Percentiles rank a stretch among this genome's conserved stretches.
Conservation (phyloP, 2,888 invertebrate genomes). For the Mongoloraphidia duomilia region DNA sequence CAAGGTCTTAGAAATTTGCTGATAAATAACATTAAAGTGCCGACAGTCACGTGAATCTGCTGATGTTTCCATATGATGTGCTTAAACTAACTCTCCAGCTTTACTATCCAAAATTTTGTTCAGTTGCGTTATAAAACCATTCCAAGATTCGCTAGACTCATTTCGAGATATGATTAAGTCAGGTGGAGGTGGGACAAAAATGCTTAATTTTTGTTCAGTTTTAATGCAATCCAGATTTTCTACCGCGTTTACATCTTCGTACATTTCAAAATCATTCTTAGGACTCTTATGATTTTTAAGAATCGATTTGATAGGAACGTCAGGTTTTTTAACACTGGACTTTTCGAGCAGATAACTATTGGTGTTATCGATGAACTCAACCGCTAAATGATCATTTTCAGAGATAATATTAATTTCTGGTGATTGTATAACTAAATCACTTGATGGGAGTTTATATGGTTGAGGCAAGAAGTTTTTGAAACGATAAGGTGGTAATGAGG, state of each 20-base stretch:
- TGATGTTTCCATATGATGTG: too few relatives aligned
- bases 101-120: constrained; percentile 34
- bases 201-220: constrained; percentile 23
- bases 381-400: constrained; percentile 2
- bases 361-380: neutral
- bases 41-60: too few relatives aligned
- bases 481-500: neutral
- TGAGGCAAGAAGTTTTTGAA: constrained; percentile 1
- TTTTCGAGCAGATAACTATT: too few relatives aligned
- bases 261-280: neutral
- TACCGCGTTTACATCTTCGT: neutral
- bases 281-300: neutral
- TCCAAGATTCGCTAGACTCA: constrained; percentile 34
- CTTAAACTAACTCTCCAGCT: constrained; percentile 32
- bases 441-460: constrained; percentile 5
- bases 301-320: neutral
- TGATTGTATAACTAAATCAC: neutral
- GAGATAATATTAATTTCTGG: constrained; percentile 4
- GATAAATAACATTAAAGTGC: too few relatives aligned
- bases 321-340: neutral
- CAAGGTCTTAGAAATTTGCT: too few relatives aligned
- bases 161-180: constrained; percentile 26
- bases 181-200: constrained; percentile 26
- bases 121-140: constrained; percentile 32
- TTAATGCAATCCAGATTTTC: neutral